Percentiles rank a stretch among this genome's conserved stretches.
Conservation (phyloP, 2,113 vertebrate genomes). For the Chinchilla lanigera region DNA sequence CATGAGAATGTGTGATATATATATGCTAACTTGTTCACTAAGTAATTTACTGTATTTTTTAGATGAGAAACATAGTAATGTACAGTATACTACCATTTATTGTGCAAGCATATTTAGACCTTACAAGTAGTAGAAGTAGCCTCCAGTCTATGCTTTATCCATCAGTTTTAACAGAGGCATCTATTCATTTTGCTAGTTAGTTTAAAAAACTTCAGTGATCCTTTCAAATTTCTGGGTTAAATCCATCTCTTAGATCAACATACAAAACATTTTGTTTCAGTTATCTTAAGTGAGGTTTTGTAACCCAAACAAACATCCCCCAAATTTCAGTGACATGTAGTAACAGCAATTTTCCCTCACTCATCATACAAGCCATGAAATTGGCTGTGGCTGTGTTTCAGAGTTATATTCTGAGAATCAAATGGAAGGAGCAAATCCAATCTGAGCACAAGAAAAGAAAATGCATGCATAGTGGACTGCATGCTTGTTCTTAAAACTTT, state of each 20-base stretch:
- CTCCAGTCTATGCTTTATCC: background rate
- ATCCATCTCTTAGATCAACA: background rate
- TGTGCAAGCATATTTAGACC: background rate
- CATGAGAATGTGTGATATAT: background rate
- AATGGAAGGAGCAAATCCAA: background rate
- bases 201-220: conserved; percentile 4
- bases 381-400: background rate
- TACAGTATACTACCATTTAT: background rate
- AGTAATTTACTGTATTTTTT: conserved; percentile 15
- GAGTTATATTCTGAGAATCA: background rate
- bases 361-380: background rate
- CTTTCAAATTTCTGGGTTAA: background rate
- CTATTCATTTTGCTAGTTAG: background rate
- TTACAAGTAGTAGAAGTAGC: background rate
- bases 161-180: background rate
- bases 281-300: background rate
- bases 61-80: background rate
- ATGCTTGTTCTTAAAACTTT: background rate
- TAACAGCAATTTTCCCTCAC: background rate
- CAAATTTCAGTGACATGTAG: background rate
- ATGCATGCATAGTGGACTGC: background rate
- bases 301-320: background rate
- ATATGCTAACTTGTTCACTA: background rate
- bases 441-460: background rate
- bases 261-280: background rate